Evolutionary conservation across 1,140 invertebrate genomes (phyloP), one percentile per base, ranked within the genome.

Genomic region (Drosophila elegans): DNA sequence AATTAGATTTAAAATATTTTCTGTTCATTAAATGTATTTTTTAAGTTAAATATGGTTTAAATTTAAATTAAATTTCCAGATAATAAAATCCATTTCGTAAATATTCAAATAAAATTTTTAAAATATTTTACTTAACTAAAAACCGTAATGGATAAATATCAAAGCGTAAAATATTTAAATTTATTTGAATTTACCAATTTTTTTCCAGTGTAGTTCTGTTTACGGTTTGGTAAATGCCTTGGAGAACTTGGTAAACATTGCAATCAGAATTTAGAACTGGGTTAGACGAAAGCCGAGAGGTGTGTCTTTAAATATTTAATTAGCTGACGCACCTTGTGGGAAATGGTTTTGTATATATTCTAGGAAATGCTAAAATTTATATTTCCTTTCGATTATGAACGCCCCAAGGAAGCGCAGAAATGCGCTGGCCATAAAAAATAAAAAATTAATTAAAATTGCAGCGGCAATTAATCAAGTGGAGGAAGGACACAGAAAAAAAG

Each of bases 291-390:
- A 86, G 84, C 51, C 59, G 75, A 32, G 59, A 69, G 63, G 73
- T 64, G 29, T 48, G 46, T 29, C 12, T n/a, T 4, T 32, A 80
- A 88, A 89, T 88, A 89, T 89, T 88, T 80, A 68, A 72, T 67
- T 71, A 78, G 56, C 71, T 80, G 85, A 89, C 85, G 85, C 85
- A 90, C 84, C 84, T 76, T 76, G 57, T 71, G 56, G 55, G 55
- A 78, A 61, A 68, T 77, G 60, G 32, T 48, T 45, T 53, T 27
- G 9, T 10, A 55, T 71, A n/a, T 21, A 21, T 89, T 89, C 85
- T 90, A 54, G 57, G 84, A 89, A 89, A 71, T 73, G 55, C 60
- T 38, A 41, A 21, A 39, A 21, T 39, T 6, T 4, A 64, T 16
- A 38, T 29, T n/a, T n/a, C 11, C 57, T 6, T 12, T 16, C 16